Evolutionary conservation across 2,113 vertebrate species (phyloP), one percentile per base, ranked within the genome.

Genomic region (Campylomormyrus tamandua): DNA sequence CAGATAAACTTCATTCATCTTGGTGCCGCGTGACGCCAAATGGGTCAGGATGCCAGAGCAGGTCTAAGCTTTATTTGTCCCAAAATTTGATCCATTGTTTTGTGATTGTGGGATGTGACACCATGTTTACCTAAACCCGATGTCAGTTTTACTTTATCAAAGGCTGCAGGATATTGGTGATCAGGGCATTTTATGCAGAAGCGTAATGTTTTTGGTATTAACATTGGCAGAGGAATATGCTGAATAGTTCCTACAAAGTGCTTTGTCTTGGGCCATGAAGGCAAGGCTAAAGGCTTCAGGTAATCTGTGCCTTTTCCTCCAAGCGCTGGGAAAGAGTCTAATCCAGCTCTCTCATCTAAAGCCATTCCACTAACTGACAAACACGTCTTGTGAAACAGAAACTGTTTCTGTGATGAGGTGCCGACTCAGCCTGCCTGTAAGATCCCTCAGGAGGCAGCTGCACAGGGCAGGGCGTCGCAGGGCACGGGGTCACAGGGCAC

Each of bases 1-100:
- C 39, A n/a, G n/a, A 50, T 87, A 91, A 90, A 93, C 90, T 70
- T 91, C 89, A 62, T 87, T 89, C 27, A 1, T 90, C 90, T 45
- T 31, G 49, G 42, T n/a, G 66, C 83, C 89, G 89, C 17, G 86
- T 84, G 58, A 50, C 87, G 85, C 39, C 90, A 87, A 92, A 89
- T 87, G 66, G n/a, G 49, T 24, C 88, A 10, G 70, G 88, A 45
- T 52, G 24, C 46, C 24, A 42, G 74, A 50, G 5, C n/a, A 48
- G 46, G 66, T 45, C 62, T 48, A 17, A 27, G n/a, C 88, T 19
- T 70, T 19, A 49, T 15, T 31, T 10, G 27, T 19, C 24, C 39
- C 50, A n/a, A 70, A 17, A 88, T 62, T 24, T 88, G 2, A 24
- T 45, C 42, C 39, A 62, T 62, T 58, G 31, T 84, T 56, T 35